Evolutionary conservation across 2,113 vertebrate species (phyloP), one percentile per base, ranked within the genome.

Genomic region (Corvus cornix): DNA sequence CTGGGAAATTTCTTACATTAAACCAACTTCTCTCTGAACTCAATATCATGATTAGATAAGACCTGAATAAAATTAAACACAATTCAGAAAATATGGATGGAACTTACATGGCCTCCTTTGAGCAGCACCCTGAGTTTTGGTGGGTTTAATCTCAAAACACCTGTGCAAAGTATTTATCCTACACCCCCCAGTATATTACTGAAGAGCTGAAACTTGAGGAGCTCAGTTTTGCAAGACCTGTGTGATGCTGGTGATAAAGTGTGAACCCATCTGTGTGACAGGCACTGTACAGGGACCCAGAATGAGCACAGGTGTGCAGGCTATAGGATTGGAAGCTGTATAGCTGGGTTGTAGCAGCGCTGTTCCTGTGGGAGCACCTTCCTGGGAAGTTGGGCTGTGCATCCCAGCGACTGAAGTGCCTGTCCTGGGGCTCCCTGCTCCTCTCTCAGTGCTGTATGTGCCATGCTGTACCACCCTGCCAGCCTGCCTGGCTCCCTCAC

Each of bases 391-490:
- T 15, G 73, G n/a, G 59, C 41, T 74, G 18, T 41, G 44, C 60
- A 77, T 39, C 33, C 48, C 0, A 0, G n/a, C 5, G 2, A 59
- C 43, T 43, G 16, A n/a, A 11, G 2, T 1, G 1, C 1, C 2
- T 11, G 23, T n/a, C 39, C 78, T 22, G 4, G 19, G 44, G 66
- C 56, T 91, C 80, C 68, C 63, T 51, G 70, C 70, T 88, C 33
- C 59, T 58, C 46, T 55, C 64, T 18, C 51, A 9, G 52, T 0
- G 6, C 58, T 14, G 72, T 24, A 14, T 8, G 9, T 64, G 75
- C 74, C 3, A 6, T 43, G 59, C 74, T 72, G 35, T 6, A 1
- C 44, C 56, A 17, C 4, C 49, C 70, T 75, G 16, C 22, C 78
- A 39, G 43, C 78, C 74, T 2, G 3, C 23, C 78, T 33, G 82